Base-by-base conservation (phyloP, 2,113 vertebrate genomes). In the Pyxicephalus adspersus region DNA sequence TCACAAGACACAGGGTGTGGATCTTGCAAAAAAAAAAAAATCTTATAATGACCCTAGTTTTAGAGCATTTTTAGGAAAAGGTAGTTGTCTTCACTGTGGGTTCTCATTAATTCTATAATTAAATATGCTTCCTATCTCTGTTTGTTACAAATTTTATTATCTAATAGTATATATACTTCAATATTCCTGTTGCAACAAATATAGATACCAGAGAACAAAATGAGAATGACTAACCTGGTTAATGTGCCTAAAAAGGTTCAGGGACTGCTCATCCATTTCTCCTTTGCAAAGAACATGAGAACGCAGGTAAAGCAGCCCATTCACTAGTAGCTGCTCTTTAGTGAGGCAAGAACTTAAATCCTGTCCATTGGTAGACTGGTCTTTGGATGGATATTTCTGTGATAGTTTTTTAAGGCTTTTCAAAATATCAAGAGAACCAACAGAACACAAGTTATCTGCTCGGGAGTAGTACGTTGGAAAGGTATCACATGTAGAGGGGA, bases 231-330 rank as follows among this genome's bases (percentile, higher is more conserved):
- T 83, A 85, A 99, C 98, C 95, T 94, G 96, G 83, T 95, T 98
- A 22, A 98, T 88, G n/a, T 99, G 96, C 80, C 95, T 93, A 88
- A 99, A 95, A 77, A 98, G 95, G 34, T 88, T 87, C 83, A 89
- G 83, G 17, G 97, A 87, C 67, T 92, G 92, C 0, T 84, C 80
- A 76, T 94, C 93, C 83, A 99, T 89, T 80, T 95, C 93, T 66
- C 96, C 95, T 3, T 86, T 89, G 58, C 86, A 92, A 0, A 96
- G 84, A 0, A 93, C 83, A 16, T 99, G 95, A 71, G 95, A 95
- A 16, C 84, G 95, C 77, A 99, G 87, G 16, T 92, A 94, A 20
- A 97, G 89, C 61, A 99, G 91, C 8, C 95, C 93, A 0, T 92
- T 96, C 60, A 99, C 83, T 7, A 98, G 89, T 65, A 99, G 88